Evolutionary conservation across 2,797 vertebrate genomes (phyloP), one percentile per base, ranked within the genome.

Genomic region (Poeciliopsis turneri): DNA sequence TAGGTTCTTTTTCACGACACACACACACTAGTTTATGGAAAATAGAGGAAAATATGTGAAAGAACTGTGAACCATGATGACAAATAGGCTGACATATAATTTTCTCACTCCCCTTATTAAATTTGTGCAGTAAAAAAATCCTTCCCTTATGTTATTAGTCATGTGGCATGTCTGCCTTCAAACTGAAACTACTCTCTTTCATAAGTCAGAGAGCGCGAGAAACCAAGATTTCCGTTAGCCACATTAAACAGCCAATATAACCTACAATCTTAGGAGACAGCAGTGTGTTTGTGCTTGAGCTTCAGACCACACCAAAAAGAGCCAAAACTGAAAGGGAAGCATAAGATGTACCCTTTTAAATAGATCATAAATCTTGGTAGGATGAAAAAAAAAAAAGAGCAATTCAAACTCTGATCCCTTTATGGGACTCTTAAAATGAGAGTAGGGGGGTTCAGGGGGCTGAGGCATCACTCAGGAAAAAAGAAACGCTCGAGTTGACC

Each of bases 191-290:
- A 15, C 36, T 15, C 25, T 57, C 72, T 55, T 74, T 55, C 53
- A 74, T 74, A 55, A 47, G 43, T 25, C 28, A 36, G 43, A 64
- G 45, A 49, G 47, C 11, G 30, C 33, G 30, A 76, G 30, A 36
- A 28, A 41, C 33, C 33, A 51, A 77, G 64, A 69, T 69, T 77
- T 49, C 61, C 66, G 25, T 69, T 25, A 68, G 66, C 61, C 75
- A 76, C 75, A 68, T 66, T 51, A 49, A 76, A 51, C 46, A 57
- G 39, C 25, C 53, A n/a, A 66, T 59, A 36, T 45, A 75, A 20
- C 73, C 73, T 75, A 61, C 73, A 75, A 75, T 75, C 55, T 46
- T 46, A 75, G n/a, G 39, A 75, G 57, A 75, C 53, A 64, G 30
- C 57, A 33, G 74, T 33, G 49, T 46, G 74, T 30, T 64, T 64